Percentiles rank a stretch among this genome's conserved stretches.
Evolutionary conservation across 2,797 vertebrate species (phyloP).

Genomic region (Lindbergichthys nudifrons): DNA sequence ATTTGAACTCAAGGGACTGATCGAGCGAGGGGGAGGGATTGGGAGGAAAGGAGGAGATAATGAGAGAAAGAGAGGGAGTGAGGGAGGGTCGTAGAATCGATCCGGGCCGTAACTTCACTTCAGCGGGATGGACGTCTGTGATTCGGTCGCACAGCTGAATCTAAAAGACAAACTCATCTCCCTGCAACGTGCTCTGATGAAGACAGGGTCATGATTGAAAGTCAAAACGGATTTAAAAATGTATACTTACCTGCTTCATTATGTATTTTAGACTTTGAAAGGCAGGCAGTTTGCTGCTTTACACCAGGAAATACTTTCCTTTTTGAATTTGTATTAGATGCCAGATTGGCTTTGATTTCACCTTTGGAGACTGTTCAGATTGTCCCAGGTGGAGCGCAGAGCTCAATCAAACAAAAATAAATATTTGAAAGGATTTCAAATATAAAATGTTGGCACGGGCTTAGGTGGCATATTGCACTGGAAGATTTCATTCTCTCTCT

Average conservation of each 20-base stretch:
- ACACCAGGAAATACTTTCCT: conserved; percentile 24
- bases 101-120: conserved; percentile 67
- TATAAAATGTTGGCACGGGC: conserved; percentile 63
- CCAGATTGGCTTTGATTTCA: conserved; percentile 58
- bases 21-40: conserved; percentile 17
- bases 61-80: conserved; percentile 45
- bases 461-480: conserved; percentile 64
- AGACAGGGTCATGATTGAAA: conserved; percentile 38
- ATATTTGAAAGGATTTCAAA: conserved; percentile 73
- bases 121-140: conserved; percentile 71
- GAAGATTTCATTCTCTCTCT: conserved; percentile 51
- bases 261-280: conserved; percentile 42
- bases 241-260: conserved; percentile 24
- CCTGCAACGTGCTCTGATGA: conserved; percentile 30
- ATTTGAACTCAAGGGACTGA: conserved; percentile 56
- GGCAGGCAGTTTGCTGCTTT: conserved; percentile 15
- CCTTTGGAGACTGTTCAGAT: conserved; percentile 58
- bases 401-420: conserved; percentile 59
- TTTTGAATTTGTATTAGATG: conserved; percentile 38
- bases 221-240: conserved; percentile 52
- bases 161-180: conserved; percentile 43
- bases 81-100: conserved; percentile 64
- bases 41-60: conserved; percentile 44
- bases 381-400: conserved; percentile 62
- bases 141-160: conserved; percentile 65